Base-by-base conservation (phyloP, 1,140 invertebrate species). In the Phymastichus coffea region DNA sequence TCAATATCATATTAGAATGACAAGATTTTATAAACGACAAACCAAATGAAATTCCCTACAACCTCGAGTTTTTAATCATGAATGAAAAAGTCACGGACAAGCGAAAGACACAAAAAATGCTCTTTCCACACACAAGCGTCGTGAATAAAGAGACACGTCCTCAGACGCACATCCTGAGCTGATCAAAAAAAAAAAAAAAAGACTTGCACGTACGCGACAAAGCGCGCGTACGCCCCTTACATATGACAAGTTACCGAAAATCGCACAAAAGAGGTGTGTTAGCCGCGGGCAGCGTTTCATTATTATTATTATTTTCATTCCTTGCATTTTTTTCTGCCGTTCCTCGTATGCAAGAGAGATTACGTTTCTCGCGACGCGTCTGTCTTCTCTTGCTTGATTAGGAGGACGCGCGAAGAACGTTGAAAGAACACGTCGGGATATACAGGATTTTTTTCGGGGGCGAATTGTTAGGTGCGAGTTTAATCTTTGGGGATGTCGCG, bases 271-370 rank as follows among this genome's bases (percentile, higher is more conserved):
- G 12, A 30, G 43, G 14, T 20, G 46, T 38, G n/a, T 28, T 25
- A 26, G 23, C 28, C 49, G 30, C 23, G 7, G 30, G 10, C 40
- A 48, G 48, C n/a, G 53, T n/a, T n/a, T n/a, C n/a, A n/a, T n/a
- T n/a, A n/a, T n/a, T 59, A 59, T 52, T 58, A 58, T 58, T 59
- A 59, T 59, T 59, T 53, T 59, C 57, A 59, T 59, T 59, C 57
- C 57, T 59, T 59, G 26, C 30, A n/a, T n/a, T n/a, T n/a, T 48
- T 19, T 22, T 33, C 35, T 40, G 46, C 53, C 20, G 2, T 14
- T 25, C 3, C 22, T 8, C 17, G n/a, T n/a, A n/a, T n/a, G n/a
- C n/a, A n/a, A n/a, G n/a, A n/a, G n/a, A n/a, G n/a, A n/a, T n/a
- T n/a, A n/a, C n/a, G n/a, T n/a, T n/a, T n/a, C n/a, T n/a, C n/a